Base-by-base conservation (phyloP, 2,888 invertebrate species). In the Cephus nigrinus region DNA sequence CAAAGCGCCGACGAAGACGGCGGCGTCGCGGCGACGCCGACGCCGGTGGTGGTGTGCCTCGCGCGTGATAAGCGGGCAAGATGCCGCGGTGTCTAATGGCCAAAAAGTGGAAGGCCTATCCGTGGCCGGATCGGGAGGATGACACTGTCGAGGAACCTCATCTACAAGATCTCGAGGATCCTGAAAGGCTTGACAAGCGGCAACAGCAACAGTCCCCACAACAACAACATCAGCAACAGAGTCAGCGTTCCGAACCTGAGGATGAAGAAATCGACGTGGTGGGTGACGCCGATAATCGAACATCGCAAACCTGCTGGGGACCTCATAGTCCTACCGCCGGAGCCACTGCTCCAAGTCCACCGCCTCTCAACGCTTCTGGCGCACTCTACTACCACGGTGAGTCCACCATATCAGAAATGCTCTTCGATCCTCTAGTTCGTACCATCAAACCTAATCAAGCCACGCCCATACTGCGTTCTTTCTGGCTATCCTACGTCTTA, bases 21-120 rank as follows among this genome's bases (percentile, higher is more conserved):
- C 75, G 82, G 82, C 80, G 85, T 83, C 83, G 87, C 79, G 82
- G 80, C 84, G 86, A 85, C 87, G 88, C 82, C 84, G 87, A 84
- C 87, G 87, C 80, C 86, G 87, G 33, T 76, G 76, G 73, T 72
- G 40, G 33, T 69, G 77, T 69, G 55, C 35, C 75, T 72, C 40
- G 77, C 69, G 73, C 78, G 80, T 79, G 80, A 76, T 68, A 69
- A 68, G 75, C 93, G 93, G 92, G 93, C 93, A 94, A 93, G 92
- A 97, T 97, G 97, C 97, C 97, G 93, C 96, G 97, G 92, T 97
- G 97, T 94, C 95, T 97, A 93, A 97, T 97, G 97, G 97, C 97
- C 90, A 97, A 97, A 93, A 97, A 97, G 94, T 97, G 97, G 97
- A 97, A 97, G 95, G 96, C 95, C 92, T 95, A 95, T 91, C 95